phyloP scores from a whole-genome alignment of 2,888 invertebrate species.

The Andricus quercusramuli region DNA sequence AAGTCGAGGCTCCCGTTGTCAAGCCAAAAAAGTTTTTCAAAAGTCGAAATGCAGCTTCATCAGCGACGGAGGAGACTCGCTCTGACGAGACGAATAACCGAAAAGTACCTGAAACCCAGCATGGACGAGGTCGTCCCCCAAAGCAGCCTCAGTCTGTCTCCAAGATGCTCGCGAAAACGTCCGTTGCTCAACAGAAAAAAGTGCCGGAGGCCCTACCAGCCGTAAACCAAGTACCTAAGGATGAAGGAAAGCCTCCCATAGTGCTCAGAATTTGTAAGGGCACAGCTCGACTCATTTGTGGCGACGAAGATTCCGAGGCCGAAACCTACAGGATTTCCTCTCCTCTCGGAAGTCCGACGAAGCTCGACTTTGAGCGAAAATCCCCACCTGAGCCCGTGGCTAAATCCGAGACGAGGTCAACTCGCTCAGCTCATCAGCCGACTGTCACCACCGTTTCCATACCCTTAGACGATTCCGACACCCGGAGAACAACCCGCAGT shows the following conservation, averaged over 20 bases:
- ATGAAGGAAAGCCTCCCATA: conserved; percentile 86
- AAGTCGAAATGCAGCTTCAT: conserved; percentile 85
- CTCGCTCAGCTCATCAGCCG: conserved; percentile 60
- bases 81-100: conserved; percentile 70
- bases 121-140: conserved; percentile 64
- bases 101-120: conserved; percentile 75
- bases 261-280: conserved; percentile 93
- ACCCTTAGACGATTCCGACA: conserved; percentile 71
- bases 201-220: conserved; percentile 57
- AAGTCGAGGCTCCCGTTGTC: conserved; percentile 80
- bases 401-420: conserved; percentile 46
- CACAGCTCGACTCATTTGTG: conserved; percentile 80
- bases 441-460: conserved; percentile 70
- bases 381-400: conserved; percentile 34
- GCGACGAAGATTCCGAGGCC: conserved; percentile 69
- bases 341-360: conserved; percentile 45
- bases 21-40: conserved; percentile 96
- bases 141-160: conserved; percentile 59
- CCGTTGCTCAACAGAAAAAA: conserved; percentile 77
- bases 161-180: conserved; percentile 62
- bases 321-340: conserved; percentile 73
- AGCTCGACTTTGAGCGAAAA: conserved; percentile 46
- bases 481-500: conserved; percentile 74
- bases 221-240: conserved; percentile 63
- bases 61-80: conserved; percentile 62